Evolutionary conservation across 1,140 invertebrate genomes (phyloP).

Genomic region (Goniozus legneri): DNA sequence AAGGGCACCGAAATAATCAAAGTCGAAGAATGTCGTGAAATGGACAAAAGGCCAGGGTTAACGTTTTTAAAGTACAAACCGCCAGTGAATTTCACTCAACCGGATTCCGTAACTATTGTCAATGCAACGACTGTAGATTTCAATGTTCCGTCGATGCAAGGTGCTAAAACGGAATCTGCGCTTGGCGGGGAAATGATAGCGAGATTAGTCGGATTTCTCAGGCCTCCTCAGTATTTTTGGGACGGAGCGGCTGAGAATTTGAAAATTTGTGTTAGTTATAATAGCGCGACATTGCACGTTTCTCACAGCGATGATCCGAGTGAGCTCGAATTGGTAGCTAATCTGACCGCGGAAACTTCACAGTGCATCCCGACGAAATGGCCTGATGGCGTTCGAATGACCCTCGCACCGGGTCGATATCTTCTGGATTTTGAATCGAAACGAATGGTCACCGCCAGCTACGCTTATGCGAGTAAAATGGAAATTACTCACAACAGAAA

Average conservation of each 20-base stretch:
- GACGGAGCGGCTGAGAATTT: constrained; percentile 64
- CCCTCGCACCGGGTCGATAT: constrained; percentile 57
- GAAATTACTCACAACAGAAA: constrained; percentile 71
- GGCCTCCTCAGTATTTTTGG: constrained; percentile 68
- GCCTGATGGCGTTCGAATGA: constrained; percentile 59
- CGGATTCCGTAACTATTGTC: constrained; percentile 79
- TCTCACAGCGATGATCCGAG: constrained; percentile 49
- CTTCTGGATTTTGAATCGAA: constrained; percentile 71
- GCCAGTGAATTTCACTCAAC: constrained; percentile 80
- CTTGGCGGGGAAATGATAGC: constrained; percentile 71
- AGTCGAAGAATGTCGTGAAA: constrained; percentile 72
- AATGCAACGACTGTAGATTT: constrained; percentile 81
- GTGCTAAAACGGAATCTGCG: constrained; percentile 63
- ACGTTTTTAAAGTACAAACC: constrained; percentile 84
- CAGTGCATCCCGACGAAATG: constrained; percentile 58
- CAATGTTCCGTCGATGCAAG: constrained; percentile 61
- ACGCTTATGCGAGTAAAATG: constrained; percentile 71
- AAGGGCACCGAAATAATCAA: constrained; percentile 75
- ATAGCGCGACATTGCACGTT: constrained; percentile 59
- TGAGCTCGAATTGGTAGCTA: constrained; percentile 58
- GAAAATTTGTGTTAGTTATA: constrained; percentile 71
- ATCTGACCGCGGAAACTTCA: constrained; percentile 65
- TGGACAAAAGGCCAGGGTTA: constrained; percentile 81
- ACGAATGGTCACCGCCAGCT: constrained; percentile 47
- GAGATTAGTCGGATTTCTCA: constrained; percentile 73